Base-by-base conservation (phyloP, 2,113 vertebrate genomes). In the Menura novaehollandiae region DNA sequence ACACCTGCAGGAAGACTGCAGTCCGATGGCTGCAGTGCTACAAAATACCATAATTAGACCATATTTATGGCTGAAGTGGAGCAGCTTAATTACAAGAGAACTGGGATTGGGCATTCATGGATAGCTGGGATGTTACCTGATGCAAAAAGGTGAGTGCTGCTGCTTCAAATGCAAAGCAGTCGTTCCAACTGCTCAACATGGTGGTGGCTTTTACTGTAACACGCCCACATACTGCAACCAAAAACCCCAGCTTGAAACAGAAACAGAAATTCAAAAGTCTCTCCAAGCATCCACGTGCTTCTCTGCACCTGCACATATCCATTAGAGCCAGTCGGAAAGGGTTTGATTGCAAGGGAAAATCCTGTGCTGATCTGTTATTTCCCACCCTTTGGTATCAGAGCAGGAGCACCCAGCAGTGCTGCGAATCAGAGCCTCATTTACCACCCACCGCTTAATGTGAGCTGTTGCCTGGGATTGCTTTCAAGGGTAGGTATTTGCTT, bases 1-100 rank as follows among this genome's bases (percentile, higher is more conserved):
- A 91, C 93, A 96, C 96, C 96, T 97, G 96, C 96, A 89, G 77
- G 72, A 85, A 85, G 69, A 49, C 75, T 20, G 90, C 84, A 74
- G 63, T 59, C 91, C 41, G 24, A 46, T 0, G 56, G 78, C 80
- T 60, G 72, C 87, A 52, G 46, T 33, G 64, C 84, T 67, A 43
- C 27, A 78, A 81, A 92, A 94, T 6, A 35, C 22, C 53, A 2
- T 23, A 23, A 55, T 66, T 52, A 39, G 28, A 11, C 14, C 6
- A 2, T 17, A 56, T 80, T 94, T 78, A 71, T 28, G 77, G 32
- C 53, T 55, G 41, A 46, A 39, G 60, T 2, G 15, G 75, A 87
- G 39, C 35, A 66, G 51, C 44, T 73, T 88, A 77, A 67, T 63
- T 82, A 77, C 49, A 66, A 18, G 39, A 16, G 12, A 26, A 20